Conservation (phyloP, 2,888 invertebrate genomes). For the Hydraecia micacea region DNA sequence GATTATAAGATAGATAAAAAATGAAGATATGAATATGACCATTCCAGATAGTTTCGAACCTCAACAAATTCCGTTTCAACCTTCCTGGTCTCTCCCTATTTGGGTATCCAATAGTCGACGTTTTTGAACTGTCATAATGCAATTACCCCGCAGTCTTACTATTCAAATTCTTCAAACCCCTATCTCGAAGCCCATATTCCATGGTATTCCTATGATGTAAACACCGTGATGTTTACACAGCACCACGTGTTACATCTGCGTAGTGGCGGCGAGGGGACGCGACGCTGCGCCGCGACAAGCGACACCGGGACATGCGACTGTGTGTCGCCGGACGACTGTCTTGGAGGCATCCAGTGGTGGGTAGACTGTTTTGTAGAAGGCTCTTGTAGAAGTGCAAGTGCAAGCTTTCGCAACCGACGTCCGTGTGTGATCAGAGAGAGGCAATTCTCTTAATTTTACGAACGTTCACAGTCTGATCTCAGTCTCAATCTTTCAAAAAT, state of each 20-base stretch:
- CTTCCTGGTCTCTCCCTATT: neutral
- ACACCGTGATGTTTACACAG: conserved; percentile 46
- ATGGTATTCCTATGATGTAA: conserved; percentile 36
- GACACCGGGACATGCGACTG: conserved; percentile 38
- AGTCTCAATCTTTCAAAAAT: no score
- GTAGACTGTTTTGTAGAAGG: neutral
- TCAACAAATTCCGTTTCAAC: neutral
- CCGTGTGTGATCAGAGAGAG: neutral
- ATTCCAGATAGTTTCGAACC: neutral
- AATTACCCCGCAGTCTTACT: neutral
- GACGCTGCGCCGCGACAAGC: conserved; percentile 46
- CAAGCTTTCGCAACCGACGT: neutral
- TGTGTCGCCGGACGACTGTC: conserved; percentile 33
- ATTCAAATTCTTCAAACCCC: neutral
- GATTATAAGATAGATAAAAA: neutral
- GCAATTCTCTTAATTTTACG: no score
- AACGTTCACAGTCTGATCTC: no score
- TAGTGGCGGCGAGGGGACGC: conserved; percentile 49
- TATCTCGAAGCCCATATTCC: conserved; percentile 4
- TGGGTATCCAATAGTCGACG: neutral
- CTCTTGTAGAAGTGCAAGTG: neutral
- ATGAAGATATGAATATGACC: neutral
- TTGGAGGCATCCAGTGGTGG: neutral
- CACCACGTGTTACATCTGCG: conserved; percentile 42
- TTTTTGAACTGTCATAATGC: neutral